Conservation (phyloP, 1,140 invertebrate species). For the Megalonaias nervosa region DNA sequence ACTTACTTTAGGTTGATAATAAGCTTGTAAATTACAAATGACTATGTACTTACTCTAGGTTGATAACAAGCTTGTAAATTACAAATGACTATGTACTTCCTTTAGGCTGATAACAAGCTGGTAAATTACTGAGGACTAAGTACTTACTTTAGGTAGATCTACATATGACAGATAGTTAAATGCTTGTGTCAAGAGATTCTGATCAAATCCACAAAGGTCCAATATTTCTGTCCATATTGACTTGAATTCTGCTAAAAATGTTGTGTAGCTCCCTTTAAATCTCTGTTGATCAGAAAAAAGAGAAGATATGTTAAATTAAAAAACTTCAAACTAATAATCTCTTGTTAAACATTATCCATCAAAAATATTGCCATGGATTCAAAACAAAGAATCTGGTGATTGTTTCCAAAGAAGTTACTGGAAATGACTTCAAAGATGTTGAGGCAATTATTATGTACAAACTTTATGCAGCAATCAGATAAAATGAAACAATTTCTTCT, state of each 20-base stretch:
- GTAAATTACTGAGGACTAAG: too few relatives aligned
- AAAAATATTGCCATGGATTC: not conserved
- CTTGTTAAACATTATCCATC: too few relatives aligned
- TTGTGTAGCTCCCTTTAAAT: constrained; percentile 22
- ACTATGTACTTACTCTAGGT: constrained; percentile 1
- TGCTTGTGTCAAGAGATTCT: constrained; percentile 51
- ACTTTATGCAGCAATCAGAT: too few relatives aligned
- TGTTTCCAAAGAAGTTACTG: not conserved
- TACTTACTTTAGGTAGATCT: constrained; percentile 53
- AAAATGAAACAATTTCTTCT: too few relatives aligned
- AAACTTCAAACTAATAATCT: too few relatives aligned
- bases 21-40: too few relatives aligned
- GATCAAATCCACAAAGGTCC: constrained; percentile 40
- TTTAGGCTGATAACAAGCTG: constrained; percentile 40
- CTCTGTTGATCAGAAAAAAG: constrained; percentile 32
- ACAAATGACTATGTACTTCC: constrained; percentile 28
- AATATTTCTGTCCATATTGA: constrained; percentile 52
- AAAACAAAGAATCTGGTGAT: not conserved
- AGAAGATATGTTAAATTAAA: too few relatives aligned
- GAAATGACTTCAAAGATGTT: too few relatives aligned
- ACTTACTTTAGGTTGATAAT: constrained; percentile 51
- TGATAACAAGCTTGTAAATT: too few relatives aligned
- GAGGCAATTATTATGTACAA: too few relatives aligned
- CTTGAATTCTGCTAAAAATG: constrained; percentile 51
- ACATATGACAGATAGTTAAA: constrained; percentile 58